A percentile compares a stretch with the other conserved stretches of the same genome.
Conservation (phyloP, 2,888 invertebrate species). For the Myopa tessellatipennis region DNA sequence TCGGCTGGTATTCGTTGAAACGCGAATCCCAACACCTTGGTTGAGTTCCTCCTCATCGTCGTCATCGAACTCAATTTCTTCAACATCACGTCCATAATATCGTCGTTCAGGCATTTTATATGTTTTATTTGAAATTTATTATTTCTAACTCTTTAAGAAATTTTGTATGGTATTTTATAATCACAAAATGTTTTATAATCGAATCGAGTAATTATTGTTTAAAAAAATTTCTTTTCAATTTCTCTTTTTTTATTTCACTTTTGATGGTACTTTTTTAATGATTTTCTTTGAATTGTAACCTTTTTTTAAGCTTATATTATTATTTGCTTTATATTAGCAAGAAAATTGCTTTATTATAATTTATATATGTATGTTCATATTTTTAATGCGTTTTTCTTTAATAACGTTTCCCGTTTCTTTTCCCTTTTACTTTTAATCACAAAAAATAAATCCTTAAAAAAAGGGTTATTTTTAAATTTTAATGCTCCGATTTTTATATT, state of each 20-base stretch:
- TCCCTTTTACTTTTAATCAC: too few relatives aligned
- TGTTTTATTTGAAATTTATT: slow-evolving; percentile 39
- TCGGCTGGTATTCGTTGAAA: slow-evolving; percentile 52
- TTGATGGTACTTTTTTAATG: neutral
- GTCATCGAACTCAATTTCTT: slow-evolving; percentile 63
- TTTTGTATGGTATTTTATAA: slow-evolving; percentile 24
- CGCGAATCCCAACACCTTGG: slow-evolving; percentile 59
- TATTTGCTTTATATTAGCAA: too few relatives aligned
- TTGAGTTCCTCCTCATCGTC: slow-evolving; percentile 62
- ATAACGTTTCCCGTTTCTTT: too few relatives aligned
- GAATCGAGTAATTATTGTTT: neutral
- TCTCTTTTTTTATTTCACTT: slow-evolving; percentile 18
- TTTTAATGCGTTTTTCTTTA: too few relatives aligned
- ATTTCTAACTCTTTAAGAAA: slow-evolving; percentile 16
- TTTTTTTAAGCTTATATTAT: too few relatives aligned
- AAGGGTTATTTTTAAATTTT: too few relatives aligned
- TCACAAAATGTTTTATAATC: neutral
- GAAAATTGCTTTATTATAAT: too few relatives aligned
- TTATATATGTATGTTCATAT: too few relatives aligned
- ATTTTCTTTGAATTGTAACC: too few relatives aligned
- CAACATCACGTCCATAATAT: slow-evolving; percentile 55
- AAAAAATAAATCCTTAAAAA: too few relatives aligned
- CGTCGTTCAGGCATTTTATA: slow-evolving; percentile 58
- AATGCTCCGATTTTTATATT: neutral
- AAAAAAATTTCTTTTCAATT: slow-evolving; percentile 10